Evolutionary conservation across 2,888 invertebrate species (phyloP), one percentile per base, ranked within the genome.

Genomic region (Nomada ruficornis): DNA sequence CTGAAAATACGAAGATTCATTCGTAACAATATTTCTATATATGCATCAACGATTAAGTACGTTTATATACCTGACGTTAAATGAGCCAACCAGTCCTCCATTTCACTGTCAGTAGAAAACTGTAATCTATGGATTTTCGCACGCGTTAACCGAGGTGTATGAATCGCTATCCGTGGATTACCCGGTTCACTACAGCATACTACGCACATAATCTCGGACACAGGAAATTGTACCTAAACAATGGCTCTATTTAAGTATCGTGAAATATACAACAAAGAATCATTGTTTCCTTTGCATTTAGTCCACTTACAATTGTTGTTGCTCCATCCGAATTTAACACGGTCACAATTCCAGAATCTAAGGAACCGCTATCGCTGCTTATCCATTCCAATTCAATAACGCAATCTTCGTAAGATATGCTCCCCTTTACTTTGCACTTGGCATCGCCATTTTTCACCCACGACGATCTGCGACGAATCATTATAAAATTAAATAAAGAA

Each of bases 51-150:
- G 15, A 18, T 26, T 36, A 57, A 50, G 29, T n/a, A 20, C 55
- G 18, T 42, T 20, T 92, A 90, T 89, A 92, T 94, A 93, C 95
- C 95, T 84, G 96, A 96, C 18, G 97, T 96, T 88, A 98, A 95
- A 92, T 97, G 96, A 80, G 96, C 96, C 76, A 98, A 95, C 98
- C 98, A 98, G 92, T 98, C 98, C 94, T 98, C 98, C 94, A 98
- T 96, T 94, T 98, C 97, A 83, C 96, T 96, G 94, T 98, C 98
- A 86, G 97, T 96, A 71, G 95, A 95, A 92, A 98, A 98, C 91
- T 97, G 97, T 78, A 98, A 94, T 92, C 96, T 96, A 59, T 98
- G 95, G 10, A 96, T 95, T 76, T 94, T 94, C 44, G 94, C 94
- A 77, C 94, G 93, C 36, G 90, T 94, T 85, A 96, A 95, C 83